Evolutionary conservation across 2,113 vertebrate species (phyloP).

Genomic region (Aramus guarauna): DNA sequence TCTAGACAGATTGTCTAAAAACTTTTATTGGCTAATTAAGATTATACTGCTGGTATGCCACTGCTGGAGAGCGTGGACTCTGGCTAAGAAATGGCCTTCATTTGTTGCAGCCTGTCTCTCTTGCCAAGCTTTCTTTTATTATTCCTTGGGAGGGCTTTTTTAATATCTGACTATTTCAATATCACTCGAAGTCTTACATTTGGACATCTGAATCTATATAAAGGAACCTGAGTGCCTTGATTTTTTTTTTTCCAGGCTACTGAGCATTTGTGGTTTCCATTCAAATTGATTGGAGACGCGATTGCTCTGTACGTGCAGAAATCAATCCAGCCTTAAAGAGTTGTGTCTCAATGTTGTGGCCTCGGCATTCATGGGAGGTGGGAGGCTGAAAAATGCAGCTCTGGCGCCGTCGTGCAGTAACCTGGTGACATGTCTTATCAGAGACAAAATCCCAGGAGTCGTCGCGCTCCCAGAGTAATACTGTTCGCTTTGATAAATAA

Average conservation of each 20-base stretch:
- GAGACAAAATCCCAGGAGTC: not conserved
- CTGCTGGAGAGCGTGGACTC: not conserved
- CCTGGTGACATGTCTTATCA: accelerated
- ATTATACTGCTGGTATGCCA: not conserved
- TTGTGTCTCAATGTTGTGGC: accelerated
- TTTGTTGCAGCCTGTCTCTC: not conserved
- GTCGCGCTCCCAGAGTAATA: not conserved
- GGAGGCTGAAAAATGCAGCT: not conserved
- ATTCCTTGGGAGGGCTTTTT: not conserved
- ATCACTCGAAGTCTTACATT: not conserved
- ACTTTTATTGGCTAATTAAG: conserved; percentile 51
- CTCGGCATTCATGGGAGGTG: not conserved
- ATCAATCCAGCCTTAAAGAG: not conserved
- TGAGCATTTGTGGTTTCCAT: not conserved
- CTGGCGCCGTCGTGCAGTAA: accelerated
- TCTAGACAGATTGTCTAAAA: conserved; percentile 58
- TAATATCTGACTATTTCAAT: not conserved
- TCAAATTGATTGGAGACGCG: not conserved
- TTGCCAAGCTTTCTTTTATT: not conserved
- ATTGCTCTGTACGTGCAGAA: not conserved
- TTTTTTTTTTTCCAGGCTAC: not conserved
- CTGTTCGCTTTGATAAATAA: not conserved
- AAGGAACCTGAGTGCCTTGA: not conserved
- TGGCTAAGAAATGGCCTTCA: not conserved
- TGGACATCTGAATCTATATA: not conserved